Evolutionary conservation across 2,797 vertebrate genomes (phyloP).

Genomic region (Macropus fuliginosus): DNA sequence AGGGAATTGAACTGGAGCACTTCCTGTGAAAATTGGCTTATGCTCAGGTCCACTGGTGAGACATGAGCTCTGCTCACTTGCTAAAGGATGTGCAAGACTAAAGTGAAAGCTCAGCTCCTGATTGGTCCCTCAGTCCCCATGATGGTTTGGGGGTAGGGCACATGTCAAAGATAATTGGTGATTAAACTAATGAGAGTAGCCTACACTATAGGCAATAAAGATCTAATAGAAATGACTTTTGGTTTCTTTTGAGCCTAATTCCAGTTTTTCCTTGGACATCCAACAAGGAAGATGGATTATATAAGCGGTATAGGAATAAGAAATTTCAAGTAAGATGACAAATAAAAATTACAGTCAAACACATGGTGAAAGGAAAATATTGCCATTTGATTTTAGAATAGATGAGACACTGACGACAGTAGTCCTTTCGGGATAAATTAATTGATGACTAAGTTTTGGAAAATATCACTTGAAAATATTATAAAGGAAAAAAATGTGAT

Average conservation of each 20-base stretch:
- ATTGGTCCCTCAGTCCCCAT: background rate
- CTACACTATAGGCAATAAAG: background rate
- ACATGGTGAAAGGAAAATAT: background rate
- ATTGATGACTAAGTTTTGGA: slow-evolving; percentile 7
- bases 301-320: background rate
- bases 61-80: background rate
- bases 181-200: background rate
- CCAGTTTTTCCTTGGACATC: background rate
- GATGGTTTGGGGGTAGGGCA: background rate
- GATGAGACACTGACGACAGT: background rate
- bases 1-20: background rate
- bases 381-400: background rate
- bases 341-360: background rate
- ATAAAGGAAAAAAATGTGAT: slow-evolving; percentile 19
- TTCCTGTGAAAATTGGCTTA: background rate
- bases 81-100: background rate
- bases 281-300: background rate
- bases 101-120: background rate
- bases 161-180: background rate
- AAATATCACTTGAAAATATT: slow-evolving; percentile 15
- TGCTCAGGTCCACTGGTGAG: background rate
- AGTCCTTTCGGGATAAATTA: background rate
- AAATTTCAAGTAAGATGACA: background rate
- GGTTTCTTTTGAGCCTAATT: background rate
- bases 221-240: background rate